phyloP scores from a whole-genome alignment of 2,113 vertebrate species.

The Sinocyclocheilus maitianheensis region DNA sequence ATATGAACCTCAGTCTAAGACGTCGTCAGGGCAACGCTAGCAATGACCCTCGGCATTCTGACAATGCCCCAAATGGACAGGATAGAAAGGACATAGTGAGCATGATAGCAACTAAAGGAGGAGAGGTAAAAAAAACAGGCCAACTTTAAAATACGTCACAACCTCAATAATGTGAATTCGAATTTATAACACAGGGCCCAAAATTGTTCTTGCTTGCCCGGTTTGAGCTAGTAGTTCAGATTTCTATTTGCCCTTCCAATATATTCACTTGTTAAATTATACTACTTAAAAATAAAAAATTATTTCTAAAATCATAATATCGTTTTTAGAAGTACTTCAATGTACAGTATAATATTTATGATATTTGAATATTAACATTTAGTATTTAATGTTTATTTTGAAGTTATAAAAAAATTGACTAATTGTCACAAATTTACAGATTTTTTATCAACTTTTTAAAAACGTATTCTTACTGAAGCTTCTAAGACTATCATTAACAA shows the following conservation, averaged over 20 bases:
- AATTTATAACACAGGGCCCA: background rate
- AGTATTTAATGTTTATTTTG: no score
- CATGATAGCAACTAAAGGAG: constrained; percentile 78
- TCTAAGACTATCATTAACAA: background rate
- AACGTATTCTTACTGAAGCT: background rate
- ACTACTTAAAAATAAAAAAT: no score
- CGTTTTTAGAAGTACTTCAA: no score
- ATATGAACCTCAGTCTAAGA: constrained; percentile 87
- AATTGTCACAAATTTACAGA: no score
- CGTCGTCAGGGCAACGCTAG: constrained; percentile 77
- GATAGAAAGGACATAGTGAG: constrained; percentile 87
- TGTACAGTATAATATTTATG: no score
- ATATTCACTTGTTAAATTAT: background rate
- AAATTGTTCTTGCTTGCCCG: background rate
- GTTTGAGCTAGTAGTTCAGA: background rate
- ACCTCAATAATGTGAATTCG: background rate
- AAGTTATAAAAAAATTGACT: no score
- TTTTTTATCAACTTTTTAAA: no score
- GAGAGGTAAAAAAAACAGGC: constrained; percentile 63
- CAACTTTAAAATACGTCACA: background rate
- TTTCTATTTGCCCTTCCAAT: background rate
- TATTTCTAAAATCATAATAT: background rate
- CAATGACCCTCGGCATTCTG: constrained; percentile 61
- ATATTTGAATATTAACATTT: no score
- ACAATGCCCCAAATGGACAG: constrained; percentile 63